These are phyloP conservation scores for Microplitis deprimator DNA, from an alignment of 2,888 invertebrate genomes.

Conservation along the genomic window DNA sequence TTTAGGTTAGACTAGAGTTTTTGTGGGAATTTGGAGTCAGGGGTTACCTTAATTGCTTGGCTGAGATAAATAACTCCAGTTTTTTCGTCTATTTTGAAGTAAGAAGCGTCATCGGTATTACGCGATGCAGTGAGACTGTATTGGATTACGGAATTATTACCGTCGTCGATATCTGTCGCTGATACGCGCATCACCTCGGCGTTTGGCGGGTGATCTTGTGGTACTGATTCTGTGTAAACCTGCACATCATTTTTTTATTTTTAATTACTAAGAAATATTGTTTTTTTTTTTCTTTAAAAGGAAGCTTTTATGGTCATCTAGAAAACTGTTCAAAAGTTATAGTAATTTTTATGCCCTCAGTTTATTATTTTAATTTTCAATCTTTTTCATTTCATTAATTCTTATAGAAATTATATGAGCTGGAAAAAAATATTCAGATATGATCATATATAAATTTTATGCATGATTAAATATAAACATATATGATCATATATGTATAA, in stretches of 20 bases:
- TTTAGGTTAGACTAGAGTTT: not conserved
- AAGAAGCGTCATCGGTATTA: slow-evolving; percentile 74
- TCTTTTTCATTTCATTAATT: too few species aligned
- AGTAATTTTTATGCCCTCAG: too few species aligned
- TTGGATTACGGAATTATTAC: slow-evolving; percentile 88
- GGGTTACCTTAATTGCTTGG: slow-evolving; percentile 78
- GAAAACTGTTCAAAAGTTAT: too few species aligned
- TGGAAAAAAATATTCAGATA: too few species aligned
- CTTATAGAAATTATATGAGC: too few species aligned
- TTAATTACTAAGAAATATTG: not conserved
- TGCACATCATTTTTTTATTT: slow-evolving; percentile 38
- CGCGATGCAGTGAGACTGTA: slow-evolving; percentile 75
- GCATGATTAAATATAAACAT: too few species aligned
- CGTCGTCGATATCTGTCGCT: slow-evolving; percentile 93
- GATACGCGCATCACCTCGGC: slow-evolving; percentile 90
- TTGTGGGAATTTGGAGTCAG: slow-evolving; percentile 6
- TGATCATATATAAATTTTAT: too few species aligned
- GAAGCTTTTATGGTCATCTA: too few species aligned
- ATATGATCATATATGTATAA: too few species aligned
- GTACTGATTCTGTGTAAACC: slow-evolving; percentile 83
- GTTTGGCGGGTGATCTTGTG: slow-evolving; percentile 82
- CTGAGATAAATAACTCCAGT: slow-evolving; percentile 88
- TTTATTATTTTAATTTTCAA: too few species aligned
- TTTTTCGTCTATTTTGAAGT: slow-evolving; percentile 86
- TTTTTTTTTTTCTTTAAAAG: too few species aligned